A percentile compares a stretch with the other conserved stretches of the same genome.
Conservation (phyloP, 2,888 invertebrate genomes). For the Chorisops tibialis region DNA sequence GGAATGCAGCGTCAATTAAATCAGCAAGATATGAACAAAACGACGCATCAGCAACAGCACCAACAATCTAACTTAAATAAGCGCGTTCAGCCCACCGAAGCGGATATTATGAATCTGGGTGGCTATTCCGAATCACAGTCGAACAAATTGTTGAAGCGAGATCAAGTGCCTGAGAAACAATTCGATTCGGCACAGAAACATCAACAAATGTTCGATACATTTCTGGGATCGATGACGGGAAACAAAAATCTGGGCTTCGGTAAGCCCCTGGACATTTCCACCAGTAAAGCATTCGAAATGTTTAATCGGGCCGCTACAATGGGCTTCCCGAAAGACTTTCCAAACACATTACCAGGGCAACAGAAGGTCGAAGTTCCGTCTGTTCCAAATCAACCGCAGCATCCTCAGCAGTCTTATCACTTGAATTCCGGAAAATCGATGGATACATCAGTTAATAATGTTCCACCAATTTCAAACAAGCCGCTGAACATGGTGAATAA, state of each 20-base stretch:
- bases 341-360: constrained; percentile 34
- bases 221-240: constrained; percentile 45
- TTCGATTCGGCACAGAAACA: constrained; percentile 28
- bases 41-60: not conserved
- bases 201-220: constrained; percentile 47
- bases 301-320: constrained; percentile 51
- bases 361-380: constrained; percentile 37
- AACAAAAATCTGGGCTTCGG: constrained; percentile 42
- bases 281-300: constrained; percentile 52
- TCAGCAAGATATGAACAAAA: not conserved
- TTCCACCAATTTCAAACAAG: not conserved
- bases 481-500: constrained; percentile 18
- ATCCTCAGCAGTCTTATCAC: constrained; percentile 34
- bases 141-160: constrained; percentile 23
- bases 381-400: constrained; percentile 37
- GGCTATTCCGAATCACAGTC: constrained; percentile 38
- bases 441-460: constrained; percentile 3
- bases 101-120: constrained; percentile 49
- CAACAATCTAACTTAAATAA: constrained; percentile 9
- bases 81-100: constrained; percentile 38
- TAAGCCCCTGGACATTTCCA: constrained; percentile 42
- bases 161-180: constrained; percentile 33
- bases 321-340: constrained; percentile 49
- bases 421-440: not conserved
- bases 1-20: constrained; percentile 12